phyloP scores from a whole-genome alignment of 2,113 vertebrate genomes.

The Ailurus styani region DNA sequence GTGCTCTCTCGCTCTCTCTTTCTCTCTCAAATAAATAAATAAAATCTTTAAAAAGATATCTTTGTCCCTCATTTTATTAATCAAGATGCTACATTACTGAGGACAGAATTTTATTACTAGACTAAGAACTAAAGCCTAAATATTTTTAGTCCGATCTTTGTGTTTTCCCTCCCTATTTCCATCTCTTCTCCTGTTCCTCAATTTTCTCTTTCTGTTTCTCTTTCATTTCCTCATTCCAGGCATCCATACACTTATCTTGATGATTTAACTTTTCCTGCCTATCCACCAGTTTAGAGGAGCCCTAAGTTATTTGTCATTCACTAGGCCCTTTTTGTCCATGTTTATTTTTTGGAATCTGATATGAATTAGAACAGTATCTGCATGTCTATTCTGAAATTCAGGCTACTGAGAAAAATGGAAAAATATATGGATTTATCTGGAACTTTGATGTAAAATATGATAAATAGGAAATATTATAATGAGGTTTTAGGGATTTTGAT shows the following conservation, averaged over 20 bases:
- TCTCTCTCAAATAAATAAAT: background rate
- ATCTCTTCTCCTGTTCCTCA: background rate
- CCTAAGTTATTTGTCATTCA: background rate
- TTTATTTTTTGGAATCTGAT: background rate
- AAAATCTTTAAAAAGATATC: background rate
- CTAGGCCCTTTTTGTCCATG: background rate
- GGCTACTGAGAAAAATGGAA: background rate
- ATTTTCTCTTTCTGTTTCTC: background rate
- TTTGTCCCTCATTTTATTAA: background rate
- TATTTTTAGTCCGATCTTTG: background rate
- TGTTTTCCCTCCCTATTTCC: background rate
- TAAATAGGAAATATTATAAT: background rate
- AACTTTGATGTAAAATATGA: background rate
- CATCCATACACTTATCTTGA: fast-evolving
- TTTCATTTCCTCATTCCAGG: background rate
- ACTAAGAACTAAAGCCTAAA: background rate
- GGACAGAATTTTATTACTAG: background rate
- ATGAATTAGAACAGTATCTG: background rate
- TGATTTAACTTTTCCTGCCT: background rate
- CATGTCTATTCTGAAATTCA: background rate
- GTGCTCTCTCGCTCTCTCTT: background rate
- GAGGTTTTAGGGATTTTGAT: background rate
- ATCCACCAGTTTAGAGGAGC: background rate
- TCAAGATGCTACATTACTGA: background rate
- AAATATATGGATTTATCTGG: background rate